Evolutionary conservation across 2,797 vertebrate species (phyloP).

Genomic region (Gymnocypris eckloni): DNA sequence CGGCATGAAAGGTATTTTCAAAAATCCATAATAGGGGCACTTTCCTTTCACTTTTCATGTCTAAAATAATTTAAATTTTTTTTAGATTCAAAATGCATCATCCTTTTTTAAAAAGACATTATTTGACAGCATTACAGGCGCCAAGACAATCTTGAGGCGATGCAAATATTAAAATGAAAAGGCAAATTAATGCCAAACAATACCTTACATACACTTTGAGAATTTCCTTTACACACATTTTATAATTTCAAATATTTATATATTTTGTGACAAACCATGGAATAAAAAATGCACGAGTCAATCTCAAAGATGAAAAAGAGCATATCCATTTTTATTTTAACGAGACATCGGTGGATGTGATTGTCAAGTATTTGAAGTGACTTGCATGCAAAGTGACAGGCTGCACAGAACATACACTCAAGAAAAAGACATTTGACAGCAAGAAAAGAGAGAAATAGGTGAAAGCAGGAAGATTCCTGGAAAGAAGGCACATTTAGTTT

Average conservation of each 20-base stretch:
- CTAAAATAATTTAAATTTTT: too few relatives aligned
- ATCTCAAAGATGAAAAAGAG: slow-evolving; percentile 22
- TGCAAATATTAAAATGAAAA: background rate
- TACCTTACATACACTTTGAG: background rate
- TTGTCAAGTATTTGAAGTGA: slow-evolving; percentile 62
- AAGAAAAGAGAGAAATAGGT: background rate
- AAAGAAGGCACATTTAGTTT: slow-evolving; percentile 67
- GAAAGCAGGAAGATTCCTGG: slow-evolving; percentile 11
- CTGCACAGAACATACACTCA: slow-evolving; percentile 42
- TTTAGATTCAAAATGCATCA: background rate
- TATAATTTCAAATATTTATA: background rate
- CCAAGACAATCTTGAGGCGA: background rate
- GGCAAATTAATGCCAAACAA: background rate
- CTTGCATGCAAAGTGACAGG: slow-evolving; percentile 60
- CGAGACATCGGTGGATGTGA: slow-evolving; percentile 51
- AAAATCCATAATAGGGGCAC: too few relatives aligned
- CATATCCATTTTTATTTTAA: slow-evolving; percentile 53
- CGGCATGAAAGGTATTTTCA: too few relatives aligned
- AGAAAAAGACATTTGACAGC: background rate
- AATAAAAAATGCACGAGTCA: background rate
- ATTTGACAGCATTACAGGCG: background rate
- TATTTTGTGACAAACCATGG: background rate
- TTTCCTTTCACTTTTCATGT: background rate
- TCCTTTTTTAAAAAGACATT: background rate
- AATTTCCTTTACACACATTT: background rate